A percentile compares a stretch with the other conserved stretches of the same genome.
These are phyloP conservation scores for Ruditapes philippinarum DNA, from an alignment of 1,140 invertebrate genomes.

Conservation along the genomic window DNA sequence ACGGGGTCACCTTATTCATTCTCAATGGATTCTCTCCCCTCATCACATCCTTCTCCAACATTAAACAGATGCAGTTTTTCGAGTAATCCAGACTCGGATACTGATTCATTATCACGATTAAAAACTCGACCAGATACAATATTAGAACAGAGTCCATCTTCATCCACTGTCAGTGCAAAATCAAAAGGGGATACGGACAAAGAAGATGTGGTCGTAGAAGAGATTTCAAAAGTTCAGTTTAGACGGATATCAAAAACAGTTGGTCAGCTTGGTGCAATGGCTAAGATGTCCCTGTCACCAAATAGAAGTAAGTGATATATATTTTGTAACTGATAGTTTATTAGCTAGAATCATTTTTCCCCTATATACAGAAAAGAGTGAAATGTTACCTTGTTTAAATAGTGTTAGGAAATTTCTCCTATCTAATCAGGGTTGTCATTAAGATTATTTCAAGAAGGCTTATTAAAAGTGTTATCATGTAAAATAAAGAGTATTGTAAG, in stretches of 20 bases:
- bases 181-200: neutral
- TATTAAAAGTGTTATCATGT: no score
- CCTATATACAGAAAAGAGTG: no score
- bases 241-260: conserved; percentile 39
- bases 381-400: no score
- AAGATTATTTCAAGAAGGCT: no score
- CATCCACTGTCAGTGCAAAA: neutral
- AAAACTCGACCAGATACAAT: neutral
- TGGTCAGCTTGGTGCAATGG: neutral
- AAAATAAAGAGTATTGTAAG: no score
- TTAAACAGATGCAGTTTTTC: neutral
- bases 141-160: neutral
- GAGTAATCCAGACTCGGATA: conserved; percentile 55
- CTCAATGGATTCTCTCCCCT: conserved; percentile 65
- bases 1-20: conserved; percentile 58
- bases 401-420: no score
- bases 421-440: no score
- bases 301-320: conserved; percentile 47
- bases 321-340: no score
- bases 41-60: conserved; percentile 62
- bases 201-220: conserved; percentile 61
- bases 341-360: no score
- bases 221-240: conserved; percentile 60
- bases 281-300: conserved; percentile 46
- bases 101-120: conserved; percentile 40